Evolutionary conservation across 2,113 vertebrate species (phyloP).

Genomic region (Cottus gobio): DNA sequence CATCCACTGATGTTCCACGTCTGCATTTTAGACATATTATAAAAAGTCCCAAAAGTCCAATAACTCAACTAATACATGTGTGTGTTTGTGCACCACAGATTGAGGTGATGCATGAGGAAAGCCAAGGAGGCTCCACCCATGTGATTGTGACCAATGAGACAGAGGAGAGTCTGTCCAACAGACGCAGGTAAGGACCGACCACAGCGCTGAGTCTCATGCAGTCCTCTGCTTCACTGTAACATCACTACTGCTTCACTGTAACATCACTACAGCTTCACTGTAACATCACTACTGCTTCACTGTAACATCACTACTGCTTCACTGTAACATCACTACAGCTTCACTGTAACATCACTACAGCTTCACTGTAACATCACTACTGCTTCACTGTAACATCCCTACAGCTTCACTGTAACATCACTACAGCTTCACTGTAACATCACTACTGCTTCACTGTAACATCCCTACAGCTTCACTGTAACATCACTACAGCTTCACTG

Average conservation of each 20-base stretch:
- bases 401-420: not conserved
- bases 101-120: conserved; percentile 92
- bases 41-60: not conserved
- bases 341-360: too few relatives aligned
- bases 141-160: conserved; percentile 83
- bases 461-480: not conserved
- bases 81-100: conserved; percentile 81
- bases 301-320: too few relatives aligned
- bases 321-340: not conserved
- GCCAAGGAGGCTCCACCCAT: conserved; percentile 87
- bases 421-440: not conserved
- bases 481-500: not conserved
- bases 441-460: not conserved
- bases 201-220: not conserved
- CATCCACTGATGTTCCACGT: not conserved
- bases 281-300: not conserved
- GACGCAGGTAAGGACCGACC: conserved; percentile 86
- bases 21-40: not conserved
- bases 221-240: not conserved
- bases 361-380: not conserved
- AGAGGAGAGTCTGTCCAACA: conserved; percentile 87
- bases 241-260: not conserved
- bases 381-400: too few relatives aligned
- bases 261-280: not conserved
- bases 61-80: not conserved